Base-by-base conservation (phyloP, 53 echinoderm and acorn worm genomes). In the Zoroaster sp. region DNA sequence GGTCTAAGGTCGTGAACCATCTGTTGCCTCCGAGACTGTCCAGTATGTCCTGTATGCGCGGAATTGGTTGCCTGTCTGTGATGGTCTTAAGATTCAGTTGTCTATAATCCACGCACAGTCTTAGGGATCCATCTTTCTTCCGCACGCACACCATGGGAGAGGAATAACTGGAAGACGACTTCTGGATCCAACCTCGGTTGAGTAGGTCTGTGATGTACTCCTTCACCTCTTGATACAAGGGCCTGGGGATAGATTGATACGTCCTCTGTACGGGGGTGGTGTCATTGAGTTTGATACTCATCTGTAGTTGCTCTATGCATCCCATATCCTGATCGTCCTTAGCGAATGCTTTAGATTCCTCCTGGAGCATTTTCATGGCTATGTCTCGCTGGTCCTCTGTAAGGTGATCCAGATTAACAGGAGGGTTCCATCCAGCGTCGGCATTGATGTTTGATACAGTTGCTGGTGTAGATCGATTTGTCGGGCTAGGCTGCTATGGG, bases 61-160 rank as follows among this genome's bases (percentile, higher is more conserved):
- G 88, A 17, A 88, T 88, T 4, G 89, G 89, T 45, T 89, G 90
- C 32, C 90, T 42, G 35, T 90, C 85, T 0, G 83, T 41, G 5
- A 83, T 49, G 4, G 90, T 90, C 68, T 90, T 90, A 3, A 32
- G 23, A 28, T 90, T 90, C 3, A 90, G 47, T 18, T 73, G 65
- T 14, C 85, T 40, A 28, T 69, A 89, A 45, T 89, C 89, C 13
- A 79, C 41, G 21, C 89, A 89, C 2, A 93, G 88, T 7, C 91
- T 34, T 3, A 93, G 88, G 15, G 67, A 73, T 0, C 93, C 93
- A 53, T 82, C 88, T 52, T 73, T 75, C 39, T 93, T 91, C 18
- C 93, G 74, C 30, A 93, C 88, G 54, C 93, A 93, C 3, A 93
- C 91, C 2, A 91, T 41, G 0, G 93, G 93, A 0, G 88, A 91